Evolutionary conservation across 2,113 vertebrate genomes (phyloP).

Genomic region (Nipponia nippon): DNA sequence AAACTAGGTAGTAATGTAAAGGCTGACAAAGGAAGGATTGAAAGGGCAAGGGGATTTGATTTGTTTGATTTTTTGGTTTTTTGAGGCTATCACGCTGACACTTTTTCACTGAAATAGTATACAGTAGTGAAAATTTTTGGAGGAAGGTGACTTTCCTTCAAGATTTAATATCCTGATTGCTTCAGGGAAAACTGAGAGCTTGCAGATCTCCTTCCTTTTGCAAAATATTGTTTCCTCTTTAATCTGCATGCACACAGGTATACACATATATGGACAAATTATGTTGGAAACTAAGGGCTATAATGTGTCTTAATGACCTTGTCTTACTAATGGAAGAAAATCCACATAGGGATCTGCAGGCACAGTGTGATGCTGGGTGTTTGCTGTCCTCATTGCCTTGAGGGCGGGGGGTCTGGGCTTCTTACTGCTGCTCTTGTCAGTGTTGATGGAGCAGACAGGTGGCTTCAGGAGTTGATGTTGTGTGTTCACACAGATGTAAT

Average conservation of each 20-base stretch:
- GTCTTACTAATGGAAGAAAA: not conserved
- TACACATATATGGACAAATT: not conserved
- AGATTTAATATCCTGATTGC: not conserved
- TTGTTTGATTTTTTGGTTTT: not conserved
- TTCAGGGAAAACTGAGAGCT: not conserved
- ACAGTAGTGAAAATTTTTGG: not conserved
- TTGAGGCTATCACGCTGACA: not conserved
- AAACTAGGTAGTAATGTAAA: not conserved
- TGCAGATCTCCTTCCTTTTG: not conserved
- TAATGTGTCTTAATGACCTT: not conserved
- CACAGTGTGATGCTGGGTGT: not conserved
- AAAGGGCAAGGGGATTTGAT: not conserved
- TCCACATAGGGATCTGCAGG: not conserved
- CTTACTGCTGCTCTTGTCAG: not conserved
- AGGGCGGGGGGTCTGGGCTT: not conserved
- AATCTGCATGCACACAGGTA: not conserved
- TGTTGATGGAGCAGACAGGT: not conserved
- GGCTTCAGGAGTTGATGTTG: not conserved
- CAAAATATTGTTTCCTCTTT: not conserved
- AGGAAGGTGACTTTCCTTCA: not conserved
- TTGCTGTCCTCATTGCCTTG: not conserved
- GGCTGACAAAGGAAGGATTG: not conserved
- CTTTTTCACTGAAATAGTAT: not conserved
- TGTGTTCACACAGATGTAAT: not conserved
- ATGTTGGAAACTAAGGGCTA: not conserved